phyloP scores from a whole-genome alignment of 2,113 vertebrate species.

The Myotis davidii region DNA sequence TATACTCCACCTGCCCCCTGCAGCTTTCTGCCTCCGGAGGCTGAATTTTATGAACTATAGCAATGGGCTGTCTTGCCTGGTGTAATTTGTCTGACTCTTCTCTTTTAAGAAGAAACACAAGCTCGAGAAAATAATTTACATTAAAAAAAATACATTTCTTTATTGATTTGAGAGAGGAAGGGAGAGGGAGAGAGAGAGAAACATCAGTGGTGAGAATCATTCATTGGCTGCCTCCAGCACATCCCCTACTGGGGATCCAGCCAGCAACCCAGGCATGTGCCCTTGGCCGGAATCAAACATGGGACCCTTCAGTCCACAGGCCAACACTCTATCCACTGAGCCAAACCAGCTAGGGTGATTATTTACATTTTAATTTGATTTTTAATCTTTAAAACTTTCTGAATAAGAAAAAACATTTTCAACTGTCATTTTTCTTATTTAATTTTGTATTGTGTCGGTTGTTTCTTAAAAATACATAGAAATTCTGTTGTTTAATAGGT shows the following conservation, averaged over 20 bases:
- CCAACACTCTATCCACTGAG: too few species aligned
- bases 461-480: not conserved
- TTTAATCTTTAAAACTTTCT: constrained; percentile 40
- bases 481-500: constrained; percentile 13
- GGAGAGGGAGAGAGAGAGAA: too few species aligned
- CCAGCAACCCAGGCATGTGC: too few species aligned
- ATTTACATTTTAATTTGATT: not conserved
- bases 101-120: not conserved
- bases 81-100: not conserved
- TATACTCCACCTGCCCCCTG: not conserved
- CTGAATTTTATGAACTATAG: not conserved
- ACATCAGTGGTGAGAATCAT: too few species aligned
- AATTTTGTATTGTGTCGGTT: not conserved
- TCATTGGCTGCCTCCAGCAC: too few species aligned
- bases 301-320: too few species aligned
- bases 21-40: not conserved
- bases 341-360: too few species aligned
- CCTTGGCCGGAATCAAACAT: too few species aligned
- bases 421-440: not conserved
- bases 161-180: not conserved
- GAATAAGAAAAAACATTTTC: not conserved
- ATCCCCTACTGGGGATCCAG: too few species aligned
- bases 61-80: not conserved
- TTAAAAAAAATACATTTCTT: not conserved
- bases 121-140: not conserved